These are phyloP conservation scores for Scyliorhinus canicula DNA, from an alignment of 2,797 vertebrate species.

Conservation along the genomic window DNA sequence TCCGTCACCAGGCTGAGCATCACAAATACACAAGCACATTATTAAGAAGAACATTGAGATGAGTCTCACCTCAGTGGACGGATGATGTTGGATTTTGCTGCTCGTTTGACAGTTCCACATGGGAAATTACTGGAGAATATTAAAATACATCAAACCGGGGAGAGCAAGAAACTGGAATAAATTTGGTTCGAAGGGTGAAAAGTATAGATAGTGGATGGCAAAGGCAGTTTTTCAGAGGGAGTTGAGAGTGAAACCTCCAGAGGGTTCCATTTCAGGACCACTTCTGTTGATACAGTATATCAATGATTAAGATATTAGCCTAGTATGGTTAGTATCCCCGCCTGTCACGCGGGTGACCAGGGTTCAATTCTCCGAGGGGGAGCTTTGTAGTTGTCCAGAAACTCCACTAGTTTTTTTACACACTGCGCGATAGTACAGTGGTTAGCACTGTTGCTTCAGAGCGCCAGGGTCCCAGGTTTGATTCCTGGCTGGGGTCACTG, in stretches of 20 bases:
- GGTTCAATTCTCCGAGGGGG: constrained; percentile 25
- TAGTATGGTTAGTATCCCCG: constrained; percentile 17
- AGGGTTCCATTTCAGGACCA: not conserved
- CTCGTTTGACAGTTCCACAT: not conserved
- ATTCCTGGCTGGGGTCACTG: no score
- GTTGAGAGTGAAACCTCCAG: not conserved
- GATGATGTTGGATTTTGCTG: not conserved
- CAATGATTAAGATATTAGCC: not conserved
- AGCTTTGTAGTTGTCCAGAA: no score
- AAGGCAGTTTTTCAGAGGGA: not conserved
- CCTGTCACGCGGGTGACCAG: constrained; percentile 25
- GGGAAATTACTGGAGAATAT: not conserved
- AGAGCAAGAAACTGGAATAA: not conserved
- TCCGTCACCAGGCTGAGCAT: not conserved
- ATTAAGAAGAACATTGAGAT: not conserved
- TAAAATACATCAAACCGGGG: not conserved
- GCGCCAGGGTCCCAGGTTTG: no score
- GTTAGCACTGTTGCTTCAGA: no score
- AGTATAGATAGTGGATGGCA: not conserved
- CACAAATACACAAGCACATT: not conserved
- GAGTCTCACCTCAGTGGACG: not conserved
- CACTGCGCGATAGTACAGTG: no score
- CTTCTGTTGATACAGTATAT: no score
- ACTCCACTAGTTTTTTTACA: no score
- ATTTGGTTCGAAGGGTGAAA: not conserved